Evolutionary conservation across 2,113 vertebrate genomes (phyloP), one percentile per base, ranked within the genome.

Genomic region (Saguinus imperator): DNA sequence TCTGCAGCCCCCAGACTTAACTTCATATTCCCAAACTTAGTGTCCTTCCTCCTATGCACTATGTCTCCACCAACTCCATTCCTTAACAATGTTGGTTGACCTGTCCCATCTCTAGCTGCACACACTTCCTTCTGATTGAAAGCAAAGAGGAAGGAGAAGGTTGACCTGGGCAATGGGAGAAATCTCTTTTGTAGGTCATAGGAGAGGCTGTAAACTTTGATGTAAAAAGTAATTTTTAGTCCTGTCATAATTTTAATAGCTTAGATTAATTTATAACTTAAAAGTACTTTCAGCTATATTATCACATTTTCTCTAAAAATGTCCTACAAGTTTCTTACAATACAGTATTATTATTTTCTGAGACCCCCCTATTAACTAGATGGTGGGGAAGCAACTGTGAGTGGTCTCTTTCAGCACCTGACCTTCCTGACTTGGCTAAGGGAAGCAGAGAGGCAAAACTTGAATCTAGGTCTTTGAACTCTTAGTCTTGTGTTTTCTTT

Each of bases 381-480:
- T 70, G 45, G 66, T 81, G 93, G 55, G 80, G 76, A 40, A 94
- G 95, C 97, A 97, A 96, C 94, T 98, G 97, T 0, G 32, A 96
- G 96, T 89, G 94, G 77, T 97, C 97, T 94, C 77, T 97, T 97
- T 96, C 89, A 93, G 95, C n/a, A 95, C 87, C 96, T 97, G 95
- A 97, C 97, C 97, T 97, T 20, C 35, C 25, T 87, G 45, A 52
- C n/a, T 86, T 96, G 76, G 73, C 18, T 88, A 50, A 92, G 52
- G 37, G 40, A 83, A 81, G 16, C 27, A 1, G 13, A 83, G 50
- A 80, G 6, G 12, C 11, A 57, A 84, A 91, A 57, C 40, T 81
- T 75, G 57, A 96, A 96, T 81, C 27, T 57, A 9, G 11, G 29
- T 35, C 20, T 86, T 82, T 20, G 45, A 73, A 92, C 11, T 64